Percentiles rank a stretch among this genome's conserved stretches.
These are phyloP conservation scores for Galerucella nymphaeae DNA, from an alignment of 2,888 invertebrate genomes.

Conservation along the genomic window DNA sequence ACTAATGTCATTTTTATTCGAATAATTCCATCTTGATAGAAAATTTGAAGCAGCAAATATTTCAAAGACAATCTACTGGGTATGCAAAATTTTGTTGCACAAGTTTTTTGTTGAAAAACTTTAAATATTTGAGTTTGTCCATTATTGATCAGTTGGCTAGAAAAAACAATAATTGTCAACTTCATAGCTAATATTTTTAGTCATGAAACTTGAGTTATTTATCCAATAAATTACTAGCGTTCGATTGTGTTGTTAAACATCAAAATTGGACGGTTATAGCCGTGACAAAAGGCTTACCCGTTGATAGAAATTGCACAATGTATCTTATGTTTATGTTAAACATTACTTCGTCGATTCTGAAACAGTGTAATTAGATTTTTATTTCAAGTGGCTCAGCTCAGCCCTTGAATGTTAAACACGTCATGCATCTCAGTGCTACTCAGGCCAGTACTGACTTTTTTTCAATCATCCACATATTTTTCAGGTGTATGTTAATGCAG, in stretches of 20 bases:
- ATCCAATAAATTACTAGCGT: background rate
- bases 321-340: slow-evolving; percentile 6
- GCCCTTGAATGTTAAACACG: slow-evolving; percentile 1
- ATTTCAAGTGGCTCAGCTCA: slow-evolving; percentile 1
- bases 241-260: background rate
- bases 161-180: too few species aligned
- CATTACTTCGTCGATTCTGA: slow-evolving; percentile 3
- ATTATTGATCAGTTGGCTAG: too few species aligned
- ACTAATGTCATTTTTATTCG: too few species aligned
- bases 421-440: background rate
- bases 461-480: background rate
- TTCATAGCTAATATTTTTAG: too few species aligned
- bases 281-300: slow-evolving; percentile 4
- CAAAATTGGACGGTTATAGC: background rate
- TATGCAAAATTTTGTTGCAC: too few species aligned
- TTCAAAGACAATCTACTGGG: too few species aligned
- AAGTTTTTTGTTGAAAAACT: too few species aligned
- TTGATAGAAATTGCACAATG: slow-evolving; percentile 10
- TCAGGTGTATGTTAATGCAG: too few species aligned
- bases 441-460: background rate
- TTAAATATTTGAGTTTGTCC: too few species aligned
- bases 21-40: too few species aligned
- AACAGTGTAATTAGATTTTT: slow-evolving; percentile 1
- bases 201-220: background rate
- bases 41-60: too few species aligned